Conservation (phyloP, 2,888 invertebrate genomes). For the Eudasyphora cyanicolor region DNA sequence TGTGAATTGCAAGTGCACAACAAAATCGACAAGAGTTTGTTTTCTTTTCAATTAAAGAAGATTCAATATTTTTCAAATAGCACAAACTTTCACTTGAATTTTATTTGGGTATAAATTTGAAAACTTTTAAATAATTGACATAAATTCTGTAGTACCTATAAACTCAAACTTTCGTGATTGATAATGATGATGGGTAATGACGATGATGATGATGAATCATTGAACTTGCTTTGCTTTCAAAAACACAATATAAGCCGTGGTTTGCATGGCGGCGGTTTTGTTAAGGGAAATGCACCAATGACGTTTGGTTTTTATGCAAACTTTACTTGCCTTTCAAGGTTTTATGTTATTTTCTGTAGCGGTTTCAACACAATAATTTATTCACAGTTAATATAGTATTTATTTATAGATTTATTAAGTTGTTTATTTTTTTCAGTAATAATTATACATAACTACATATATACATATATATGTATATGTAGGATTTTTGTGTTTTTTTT, state of each 20-base stretch:
- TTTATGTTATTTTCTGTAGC: conserved; percentile 11
- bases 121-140: background rate
- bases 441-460: background rate
- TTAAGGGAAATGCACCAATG: background rate
- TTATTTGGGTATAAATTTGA: background rate
- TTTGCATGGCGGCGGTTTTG: background rate
- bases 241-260: background rate
- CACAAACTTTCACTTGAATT: conserved; percentile 1
- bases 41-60: background rate
- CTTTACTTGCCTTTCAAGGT: conserved; percentile 8
- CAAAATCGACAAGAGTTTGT: background rate
- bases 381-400: background rate
- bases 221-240: conserved; percentile 1
- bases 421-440: background rate
- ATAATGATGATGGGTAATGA: background rate
- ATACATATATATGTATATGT: background rate
- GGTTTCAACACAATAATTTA: background rate
- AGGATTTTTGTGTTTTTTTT: background rate
- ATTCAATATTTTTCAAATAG: background rate
- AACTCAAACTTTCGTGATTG: background rate
- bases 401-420: conserved; percentile 1
- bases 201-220: conserved; percentile 12
- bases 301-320: too few relatives aligned
- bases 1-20: background rate
- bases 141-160: background rate